These are phyloP conservation scores for Gambusia affinis DNA, from an alignment of 2,113 vertebrate species.

Conservation along the genomic window DNA sequence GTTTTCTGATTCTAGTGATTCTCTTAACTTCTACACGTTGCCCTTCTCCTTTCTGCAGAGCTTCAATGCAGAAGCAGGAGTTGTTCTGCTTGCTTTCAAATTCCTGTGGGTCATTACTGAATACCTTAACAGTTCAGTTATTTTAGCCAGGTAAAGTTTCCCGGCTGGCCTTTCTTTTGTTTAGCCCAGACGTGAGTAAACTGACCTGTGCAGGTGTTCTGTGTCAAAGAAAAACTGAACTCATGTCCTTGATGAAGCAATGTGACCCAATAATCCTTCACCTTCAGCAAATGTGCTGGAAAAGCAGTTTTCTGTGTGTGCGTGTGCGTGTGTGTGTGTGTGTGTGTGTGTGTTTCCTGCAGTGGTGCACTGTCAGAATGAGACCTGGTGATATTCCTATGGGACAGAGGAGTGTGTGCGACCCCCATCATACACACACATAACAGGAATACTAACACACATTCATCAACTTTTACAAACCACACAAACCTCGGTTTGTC, in stretches of 20 bases:
- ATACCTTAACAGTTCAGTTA: constrained; percentile 18
- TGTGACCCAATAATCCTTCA: constrained; percentile 64
- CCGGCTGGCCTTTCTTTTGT: constrained; percentile 1
- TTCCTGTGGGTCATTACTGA: constrained; percentile 7
- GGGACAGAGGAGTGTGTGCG: constrained; percentile 49
- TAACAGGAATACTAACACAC: constrained; percentile 44
- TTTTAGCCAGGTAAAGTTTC: constrained; percentile 17
- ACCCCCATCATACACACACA: constrained; percentile 13
- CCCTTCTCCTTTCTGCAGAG: background rate
- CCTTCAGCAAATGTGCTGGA: constrained; percentile 59
- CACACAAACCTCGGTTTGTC: constrained; percentile 4
- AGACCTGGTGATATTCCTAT: constrained; percentile 49
- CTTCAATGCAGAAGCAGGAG: background rate
- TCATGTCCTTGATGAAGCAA: constrained; percentile 50
- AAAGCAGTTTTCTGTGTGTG: constrained; percentile 49
- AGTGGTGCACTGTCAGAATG: constrained; percentile 49
- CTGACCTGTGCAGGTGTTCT: constrained; percentile 47
- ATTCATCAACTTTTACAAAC: constrained; percentile 7
- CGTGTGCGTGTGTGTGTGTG: constrained; percentile 15
- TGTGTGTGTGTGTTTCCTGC: constrained; percentile 9
- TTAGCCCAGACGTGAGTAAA: constrained; percentile 4
- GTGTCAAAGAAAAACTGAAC: constrained; percentile 45
- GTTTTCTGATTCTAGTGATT: background rate
- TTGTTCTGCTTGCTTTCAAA: constrained; percentile 10
- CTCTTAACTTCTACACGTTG: background rate